Evolutionary conservation across 1,140 invertebrate species (phyloP), one percentile per base, ranked within the genome.

Genomic region (Eumaeus atala): DNA sequence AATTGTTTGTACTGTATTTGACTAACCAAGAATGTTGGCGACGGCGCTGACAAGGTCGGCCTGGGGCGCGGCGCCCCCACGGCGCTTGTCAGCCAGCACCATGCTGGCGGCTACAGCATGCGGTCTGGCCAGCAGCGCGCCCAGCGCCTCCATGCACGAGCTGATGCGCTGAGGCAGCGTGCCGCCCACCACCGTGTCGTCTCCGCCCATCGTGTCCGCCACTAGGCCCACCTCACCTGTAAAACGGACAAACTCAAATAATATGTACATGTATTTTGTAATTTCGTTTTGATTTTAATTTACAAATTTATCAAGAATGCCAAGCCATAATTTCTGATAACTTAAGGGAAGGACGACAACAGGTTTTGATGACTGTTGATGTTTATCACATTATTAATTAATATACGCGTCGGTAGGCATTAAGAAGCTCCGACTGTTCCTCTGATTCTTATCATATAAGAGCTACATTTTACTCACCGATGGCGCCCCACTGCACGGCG

Each of bases 401-500:
- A n/a, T n/a, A n/a, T n/a, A n/a, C n/a, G n/a, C n/a, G n/a, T n/a
- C n/a, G n/a, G n/a, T n/a, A n/a, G n/a, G n/a, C n/a, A n/a, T n/a
- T n/a, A n/a, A n/a, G n/a, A n/a, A n/a, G n/a, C n/a, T n/a, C n/a
- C n/a, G n/a, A n/a, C n/a, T n/a, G n/a, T n/a, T n/a, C n/a, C n/a
- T n/a, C n/a, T n/a, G n/a, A n/a, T n/a, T n/a, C n/a, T n/a, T n/a
- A n/a, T n/a, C n/a, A n/a, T n/a, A n/a, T 14, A 16, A 28, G 21
- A 28, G 21, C 12, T 38, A 1, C 11, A 51, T 18, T 51, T 28
- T 9, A n/a, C n/a, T 28, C 17, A 60, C 96, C 97, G 70, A 99
- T 96, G 40, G 97, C 96, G 65, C 98, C 98, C 97, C 97, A 99
- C 82, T 99, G 97, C 62, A 99, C 96, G 18, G 97, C 96, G 12